Conservation (phyloP, 2,113 vertebrate species). For the Thalassarche chlororhynchos region DNA sequence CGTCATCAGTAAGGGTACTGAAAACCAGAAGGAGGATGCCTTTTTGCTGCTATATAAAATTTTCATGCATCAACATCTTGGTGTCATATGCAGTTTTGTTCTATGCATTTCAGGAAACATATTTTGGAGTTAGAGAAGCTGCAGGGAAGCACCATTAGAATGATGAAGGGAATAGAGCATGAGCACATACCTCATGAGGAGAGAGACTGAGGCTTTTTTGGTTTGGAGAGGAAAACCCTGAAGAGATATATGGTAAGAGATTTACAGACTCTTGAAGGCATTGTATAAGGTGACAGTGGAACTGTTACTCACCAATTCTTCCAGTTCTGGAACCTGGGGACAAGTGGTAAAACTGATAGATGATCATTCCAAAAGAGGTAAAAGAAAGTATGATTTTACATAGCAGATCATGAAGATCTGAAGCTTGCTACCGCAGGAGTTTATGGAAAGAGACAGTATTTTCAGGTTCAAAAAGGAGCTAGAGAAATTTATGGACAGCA, state of each 20-base stretch:
- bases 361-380: background rate
- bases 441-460: background rate
- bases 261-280: background rate
- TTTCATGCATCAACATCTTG: background rate
- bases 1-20: rapidly evolving
- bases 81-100: background rate
- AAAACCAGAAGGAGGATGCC: background rate
- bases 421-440: background rate
- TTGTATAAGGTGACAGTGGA: background rate
- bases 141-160: background rate
- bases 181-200: background rate
- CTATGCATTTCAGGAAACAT: background rate
- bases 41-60: background rate
- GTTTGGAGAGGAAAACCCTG: background rate
- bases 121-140: background rate
- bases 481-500: background rate
- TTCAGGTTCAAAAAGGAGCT: background rate
- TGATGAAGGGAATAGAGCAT: background rate
- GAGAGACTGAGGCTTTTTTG: background rate
- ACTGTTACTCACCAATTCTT: background rate
- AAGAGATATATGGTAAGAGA: background rate
- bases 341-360: background rate
- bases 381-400: background rate
- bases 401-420: background rate
- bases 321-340: background rate